Percentiles rank a stretch among this genome's conserved stretches.
These are phyloP conservation scores for Ridgeia piscesae DNA, from an alignment of 1,140 invertebrate species.

Conservation along the genomic window DNA sequence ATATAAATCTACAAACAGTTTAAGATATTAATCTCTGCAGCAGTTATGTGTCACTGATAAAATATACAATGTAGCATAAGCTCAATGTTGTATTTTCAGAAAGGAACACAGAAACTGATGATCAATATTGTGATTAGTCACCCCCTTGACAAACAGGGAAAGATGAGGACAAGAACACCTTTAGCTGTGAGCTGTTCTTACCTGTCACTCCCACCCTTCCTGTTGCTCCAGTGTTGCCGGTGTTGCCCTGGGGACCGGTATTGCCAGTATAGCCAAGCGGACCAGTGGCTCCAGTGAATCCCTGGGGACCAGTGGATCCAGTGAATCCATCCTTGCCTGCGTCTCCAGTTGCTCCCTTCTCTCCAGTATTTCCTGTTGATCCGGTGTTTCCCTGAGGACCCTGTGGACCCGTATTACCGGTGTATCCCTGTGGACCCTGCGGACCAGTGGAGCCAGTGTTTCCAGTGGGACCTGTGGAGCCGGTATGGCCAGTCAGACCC, in stretches of 20 bases:
- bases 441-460: conserved; percentile 18
- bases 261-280: conserved; percentile 6
- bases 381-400: conserved; percentile 14
- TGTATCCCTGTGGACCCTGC: conserved; percentile 16
- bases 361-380: conserved; percentile 18
- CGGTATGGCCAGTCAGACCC: conserved; percentile 15
- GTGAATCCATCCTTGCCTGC: neutral
- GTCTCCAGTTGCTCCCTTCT: neutral
- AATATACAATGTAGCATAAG: too few relatives aligned
- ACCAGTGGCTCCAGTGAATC: conserved; percentile 12
- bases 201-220: conserved; percentile 13
- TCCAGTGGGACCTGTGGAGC: conserved; percentile 16
- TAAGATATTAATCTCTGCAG: too few relatives aligned
- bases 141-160: too few relatives aligned
- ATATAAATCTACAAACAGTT: too few relatives aligned
- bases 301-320: conserved; percentile 10
- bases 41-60: too few relatives aligned
- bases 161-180: too few relatives aligned
- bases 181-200: neutral
- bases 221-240: neutral
- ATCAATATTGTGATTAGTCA: too few relatives aligned
- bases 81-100: too few relatives aligned
- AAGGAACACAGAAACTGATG: too few relatives aligned
- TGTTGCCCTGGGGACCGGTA: neutral
- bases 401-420: conserved; percentile 14